phyloP scores from a whole-genome alignment of 2,797 vertebrate species.

The Cryptoprocta ferox region DNA sequence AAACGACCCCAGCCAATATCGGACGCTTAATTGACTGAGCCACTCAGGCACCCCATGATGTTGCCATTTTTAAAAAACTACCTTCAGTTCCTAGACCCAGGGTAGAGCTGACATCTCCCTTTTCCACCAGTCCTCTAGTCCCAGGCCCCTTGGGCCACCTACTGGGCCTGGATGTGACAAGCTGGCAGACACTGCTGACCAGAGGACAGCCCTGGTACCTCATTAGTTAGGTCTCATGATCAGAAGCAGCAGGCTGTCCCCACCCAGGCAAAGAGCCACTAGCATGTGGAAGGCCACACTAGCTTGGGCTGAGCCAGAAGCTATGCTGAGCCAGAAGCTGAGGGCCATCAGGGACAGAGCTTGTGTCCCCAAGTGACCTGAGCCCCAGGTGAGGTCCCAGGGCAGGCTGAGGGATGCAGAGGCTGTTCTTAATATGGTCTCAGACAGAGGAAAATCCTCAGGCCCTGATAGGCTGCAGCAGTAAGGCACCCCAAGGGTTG shows the following conservation, averaged over 20 bases:
- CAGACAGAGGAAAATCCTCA: neutral
- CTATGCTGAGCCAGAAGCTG: neutral
- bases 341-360: neutral
- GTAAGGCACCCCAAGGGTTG: neutral
- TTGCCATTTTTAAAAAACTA: neutral
- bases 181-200: neutral
- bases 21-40: too few species aligned
- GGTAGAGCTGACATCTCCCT: neutral
- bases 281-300: neutral
- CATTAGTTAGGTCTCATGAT: neutral
- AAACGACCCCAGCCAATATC: too few species aligned
- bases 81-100: neutral
- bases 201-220: neutral
- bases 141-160: neutral
- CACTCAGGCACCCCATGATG: neutral
- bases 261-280: neutral
- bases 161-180: neutral
- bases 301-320: neutral
- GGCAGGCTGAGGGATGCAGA: neutral
- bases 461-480: neutral
- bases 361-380: neutral
- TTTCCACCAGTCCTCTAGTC: neutral
- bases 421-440: neutral
- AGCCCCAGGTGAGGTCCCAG: neutral
- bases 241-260: neutral